Evolutionary conservation across 2,888 invertebrate species (phyloP), one percentile per base, ranked within the genome.

Genomic region (Netelia inedita): DNA sequence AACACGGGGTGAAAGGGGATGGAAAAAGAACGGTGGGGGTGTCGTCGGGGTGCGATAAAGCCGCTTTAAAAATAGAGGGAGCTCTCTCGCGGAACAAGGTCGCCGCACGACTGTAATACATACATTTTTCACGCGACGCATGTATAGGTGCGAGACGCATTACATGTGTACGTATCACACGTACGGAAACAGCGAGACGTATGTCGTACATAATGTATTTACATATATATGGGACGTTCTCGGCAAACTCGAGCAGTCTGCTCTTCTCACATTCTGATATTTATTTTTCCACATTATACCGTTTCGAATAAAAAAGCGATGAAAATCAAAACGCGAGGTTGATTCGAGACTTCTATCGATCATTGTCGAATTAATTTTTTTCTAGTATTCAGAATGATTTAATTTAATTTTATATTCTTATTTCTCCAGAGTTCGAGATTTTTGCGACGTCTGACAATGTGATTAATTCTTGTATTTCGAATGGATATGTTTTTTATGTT

Each of bases 61-160:
- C 84, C 66, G 85, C 79, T 87, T 83, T 68, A 87, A 85, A 86
- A 86, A 86, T 86, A 87, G 81, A 87, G 83, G 82, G 74, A 86
- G 88, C 79, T 74, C 85, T 85, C 79, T 71, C 53, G 8, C 19
- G 55, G 73, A 85, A 85, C 85, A 86, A 86, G 88, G 88, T 87
- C 88, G 72, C 82, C 63, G 74, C 74, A 74, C 65, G 46, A 65
- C 63, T 59, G 61, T 69, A 59, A 61, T 68, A 72, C 65, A 73
- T 68, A 82, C 53, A 59, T 78, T 50, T 57, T 19, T 23, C 61
- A 73, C 61, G 5, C 28, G 28, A 28, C 5, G 28, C 10, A 2
- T 61, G 50, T 41, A 19, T 69, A 50, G n/a, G 5, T 55, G 63
- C 35, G 23, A 43, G 14, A 73, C 23, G 50, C 61, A 50, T 74